Evolutionary conservation across 2,888 invertebrate species (phyloP).

Genomic region (Drosophila niveifrons): DNA sequence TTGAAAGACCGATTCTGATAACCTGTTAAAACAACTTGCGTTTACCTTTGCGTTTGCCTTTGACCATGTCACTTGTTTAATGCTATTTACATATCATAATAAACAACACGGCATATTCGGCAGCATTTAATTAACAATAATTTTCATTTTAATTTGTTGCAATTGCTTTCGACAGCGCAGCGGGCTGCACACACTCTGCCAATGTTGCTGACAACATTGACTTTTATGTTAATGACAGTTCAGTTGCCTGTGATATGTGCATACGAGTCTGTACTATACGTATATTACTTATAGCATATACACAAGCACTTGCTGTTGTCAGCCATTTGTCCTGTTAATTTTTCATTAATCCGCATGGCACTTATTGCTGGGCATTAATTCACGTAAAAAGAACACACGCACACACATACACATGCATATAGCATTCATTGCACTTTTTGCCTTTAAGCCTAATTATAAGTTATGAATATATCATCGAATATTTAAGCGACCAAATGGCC

Average conservation of each 20-base stretch:
- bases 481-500: slow-evolving; percentile 47
- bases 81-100: slow-evolving; percentile 14
- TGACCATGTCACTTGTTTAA: slow-evolving; percentile 12
- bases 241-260: slow-evolving; percentile 12
- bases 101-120: slow-evolving; percentile 9
- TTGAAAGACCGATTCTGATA: slow-evolving; percentile 15
- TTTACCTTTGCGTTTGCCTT: background rate
- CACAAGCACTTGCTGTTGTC: slow-evolving; percentile 4
- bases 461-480: slow-evolving; percentile 73
- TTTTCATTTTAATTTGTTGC: slow-evolving; percentile 64
- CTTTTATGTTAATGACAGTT: slow-evolving; percentile 62
- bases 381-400: slow-evolving; percentile 28
- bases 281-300: slow-evolving; percentile 1
- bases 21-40: slow-evolving; percentile 26
- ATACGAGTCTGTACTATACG: background rate
- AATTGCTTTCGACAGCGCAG: slow-evolving; percentile 37
- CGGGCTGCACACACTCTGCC: background rate
- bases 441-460: slow-evolving; percentile 68
- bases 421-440: slow-evolving; percentile 21
- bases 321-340: slow-evolving; percentile 47
- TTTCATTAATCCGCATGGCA: slow-evolving; percentile 59
- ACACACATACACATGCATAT: slow-evolving; percentile 1
- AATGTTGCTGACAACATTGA: slow-evolving; percentile 45
- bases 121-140: slow-evolving; percentile 67
- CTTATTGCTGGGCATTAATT: slow-evolving; percentile 44